Conservation (phyloP, 2,797 vertebrate species). For the Emydoidea blandingii region DNA sequence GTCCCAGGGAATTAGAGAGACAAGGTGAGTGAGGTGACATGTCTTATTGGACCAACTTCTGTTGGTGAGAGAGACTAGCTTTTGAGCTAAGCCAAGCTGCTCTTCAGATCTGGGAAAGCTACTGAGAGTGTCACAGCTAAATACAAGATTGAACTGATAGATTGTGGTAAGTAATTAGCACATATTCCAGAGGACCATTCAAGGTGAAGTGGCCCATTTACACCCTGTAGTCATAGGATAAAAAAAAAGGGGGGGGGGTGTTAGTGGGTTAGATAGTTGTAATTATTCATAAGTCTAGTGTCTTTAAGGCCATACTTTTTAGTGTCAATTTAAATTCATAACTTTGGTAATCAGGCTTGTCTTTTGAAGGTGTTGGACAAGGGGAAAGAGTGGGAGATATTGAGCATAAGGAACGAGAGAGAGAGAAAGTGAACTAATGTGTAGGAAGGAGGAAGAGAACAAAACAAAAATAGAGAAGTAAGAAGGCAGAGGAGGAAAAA, state of each 20-base stretch:
- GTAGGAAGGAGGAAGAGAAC: background rate
- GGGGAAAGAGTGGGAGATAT: background rate
- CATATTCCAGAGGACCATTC: background rate
- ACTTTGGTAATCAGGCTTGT: background rate
- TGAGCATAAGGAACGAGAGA: background rate
- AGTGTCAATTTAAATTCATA: background rate
- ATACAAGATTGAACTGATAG: background rate
- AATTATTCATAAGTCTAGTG: background rate
- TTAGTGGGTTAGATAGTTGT: background rate
- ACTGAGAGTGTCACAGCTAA: background rate
- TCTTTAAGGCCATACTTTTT: background rate
- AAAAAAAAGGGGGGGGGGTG: background rate
- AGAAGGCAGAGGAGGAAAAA: background rate
- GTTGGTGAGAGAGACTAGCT: background rate
- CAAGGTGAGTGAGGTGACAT: background rate
- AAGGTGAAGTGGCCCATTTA: background rate
- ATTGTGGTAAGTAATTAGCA: background rate
- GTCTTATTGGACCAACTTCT: background rate
- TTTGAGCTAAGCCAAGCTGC: background rate
- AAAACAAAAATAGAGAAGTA: no score
- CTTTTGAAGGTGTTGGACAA: background rate
- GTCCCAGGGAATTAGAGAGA: background rate
- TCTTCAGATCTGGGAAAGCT: background rate
- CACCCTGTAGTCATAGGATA: background rate
- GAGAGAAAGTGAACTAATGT: background rate